These are phyloP conservation scores for Drosophila neotestacea DNA, from an alignment of 2,888 invertebrate species.

Conservation along the genomic window DNA sequence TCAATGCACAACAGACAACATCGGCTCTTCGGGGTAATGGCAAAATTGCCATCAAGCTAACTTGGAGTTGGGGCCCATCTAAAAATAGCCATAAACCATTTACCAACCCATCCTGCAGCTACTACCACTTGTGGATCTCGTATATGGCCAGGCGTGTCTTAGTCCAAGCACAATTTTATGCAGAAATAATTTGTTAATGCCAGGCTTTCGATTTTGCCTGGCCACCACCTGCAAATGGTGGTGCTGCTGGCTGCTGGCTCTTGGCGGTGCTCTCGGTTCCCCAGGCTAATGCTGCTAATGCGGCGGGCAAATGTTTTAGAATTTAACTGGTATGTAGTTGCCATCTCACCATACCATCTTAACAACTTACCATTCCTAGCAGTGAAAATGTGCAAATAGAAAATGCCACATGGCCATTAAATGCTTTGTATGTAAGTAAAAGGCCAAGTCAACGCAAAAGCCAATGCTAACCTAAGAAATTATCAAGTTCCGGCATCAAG, in stretches of 20 bases:
- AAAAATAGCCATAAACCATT: slow-evolving; percentile 44
- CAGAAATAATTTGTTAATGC: slow-evolving; percentile 73
- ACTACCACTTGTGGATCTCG: slow-evolving; percentile 1
- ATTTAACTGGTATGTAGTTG: slow-evolving; percentile 9
- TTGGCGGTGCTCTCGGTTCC: background rate
- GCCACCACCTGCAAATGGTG: slow-evolving; percentile 23
- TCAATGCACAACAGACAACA: slow-evolving; percentile 47
- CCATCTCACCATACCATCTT: background rate
- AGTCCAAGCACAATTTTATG: slow-evolving; percentile 58
- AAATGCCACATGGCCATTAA: slow-evolving; percentile 58
- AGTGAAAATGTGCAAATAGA: slow-evolving; percentile 72
- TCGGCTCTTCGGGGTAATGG: slow-evolving; percentile 24
- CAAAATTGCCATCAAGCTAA: slow-evolving; percentile 41
- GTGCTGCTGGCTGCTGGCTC: background rate
- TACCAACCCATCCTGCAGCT: slow-evolving; percentile 42
- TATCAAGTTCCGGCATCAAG: slow-evolving; percentile 68
- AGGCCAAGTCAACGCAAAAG: slow-evolving; percentile 21
- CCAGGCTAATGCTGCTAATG: slow-evolving; percentile 44
- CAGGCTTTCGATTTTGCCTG: slow-evolving; percentile 54
- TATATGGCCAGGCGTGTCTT: slow-evolving; percentile 41
- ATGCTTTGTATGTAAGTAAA: slow-evolving; percentile 52
- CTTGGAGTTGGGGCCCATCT: slow-evolving; percentile 34
- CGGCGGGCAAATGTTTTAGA: slow-evolving; percentile 38
- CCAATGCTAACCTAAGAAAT: slow-evolving; percentile 44
- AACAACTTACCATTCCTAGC: slow-evolving; percentile 37